Conservation (phyloP, 2,797 vertebrate species). For the Agapornis canus region DNA sequence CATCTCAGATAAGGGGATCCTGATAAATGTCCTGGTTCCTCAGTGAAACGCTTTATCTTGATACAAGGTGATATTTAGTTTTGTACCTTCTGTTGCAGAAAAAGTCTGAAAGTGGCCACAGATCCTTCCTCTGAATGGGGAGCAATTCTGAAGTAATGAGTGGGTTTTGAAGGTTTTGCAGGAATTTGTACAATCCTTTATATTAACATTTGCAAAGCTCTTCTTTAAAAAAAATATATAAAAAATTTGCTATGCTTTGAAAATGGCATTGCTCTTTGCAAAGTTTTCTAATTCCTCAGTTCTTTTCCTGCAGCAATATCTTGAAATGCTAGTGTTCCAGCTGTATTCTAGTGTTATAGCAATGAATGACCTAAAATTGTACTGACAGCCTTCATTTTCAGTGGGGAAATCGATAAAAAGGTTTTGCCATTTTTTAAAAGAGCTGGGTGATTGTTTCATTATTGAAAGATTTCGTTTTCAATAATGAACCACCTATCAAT, state of each 20-base stretch:
- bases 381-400: not conserved
- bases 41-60: not conserved
- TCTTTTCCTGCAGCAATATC: not conserved
- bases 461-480: not conserved
- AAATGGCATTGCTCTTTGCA: not conserved
- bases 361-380: not conserved
- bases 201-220: not conserved
- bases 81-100: conserved; percentile 11
- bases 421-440: not conserved
- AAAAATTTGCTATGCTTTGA: not conserved
- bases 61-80: not conserved
- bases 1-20: not conserved
- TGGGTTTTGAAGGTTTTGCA: not conserved
- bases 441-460: not conserved
- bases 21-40: not conserved
- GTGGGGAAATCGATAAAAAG: not conserved
- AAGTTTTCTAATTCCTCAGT: not conserved
- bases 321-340: not conserved
- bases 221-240: not conserved
- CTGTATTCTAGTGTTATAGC: not conserved
- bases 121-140: not conserved
- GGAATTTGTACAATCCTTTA: not conserved
- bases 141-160: not conserved
- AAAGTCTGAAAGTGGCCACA: not conserved
- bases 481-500: not conserved